Evolutionary conservation across 2,888 invertebrate genomes (phyloP).

Genomic region (Heliconius ismenius): DNA sequence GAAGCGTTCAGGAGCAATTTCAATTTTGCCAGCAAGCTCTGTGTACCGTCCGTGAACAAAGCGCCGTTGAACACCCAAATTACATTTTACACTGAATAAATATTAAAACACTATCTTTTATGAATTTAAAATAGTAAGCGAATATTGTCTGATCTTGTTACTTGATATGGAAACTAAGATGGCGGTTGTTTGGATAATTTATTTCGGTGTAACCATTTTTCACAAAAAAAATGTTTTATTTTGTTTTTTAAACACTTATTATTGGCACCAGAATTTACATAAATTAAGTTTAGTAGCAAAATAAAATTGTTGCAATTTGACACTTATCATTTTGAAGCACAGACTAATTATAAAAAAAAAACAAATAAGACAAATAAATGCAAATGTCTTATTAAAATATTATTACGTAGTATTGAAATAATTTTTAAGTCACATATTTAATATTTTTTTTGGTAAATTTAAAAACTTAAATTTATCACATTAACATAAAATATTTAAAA

Average conservation of each 20-base stretch:
- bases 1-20: slow-evolving; percentile 37
- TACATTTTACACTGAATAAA: slow-evolving; percentile 32
- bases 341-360: not conserved
- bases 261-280: not conserved
- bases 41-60: slow-evolving; percentile 34
- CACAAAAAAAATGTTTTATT: not conserved
- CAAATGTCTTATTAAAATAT: not conserved
- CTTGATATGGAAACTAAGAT: not conserved
- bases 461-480: not conserved
- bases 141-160: not conserved
- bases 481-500: not conserved
- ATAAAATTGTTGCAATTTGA: not conserved
- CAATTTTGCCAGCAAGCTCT: slow-evolving; percentile 39
- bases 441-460: not conserved
- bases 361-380: too few relatives aligned
- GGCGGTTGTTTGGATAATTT: not conserved
- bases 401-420: not conserved
- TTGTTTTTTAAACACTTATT: not conserved
- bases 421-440: not conserved
- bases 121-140: slow-evolving; percentile 4
- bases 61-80: slow-evolving; percentile 25
- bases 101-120: slow-evolving; percentile 20
- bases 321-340: not conserved
- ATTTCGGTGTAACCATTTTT: not conserved
- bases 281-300: not conserved